Percentiles rank a stretch among this genome's conserved stretches.
Evolutionary conservation across 2,797 vertebrate genomes (phyloP).

Genomic region (Dallia pectoralis): DNA sequence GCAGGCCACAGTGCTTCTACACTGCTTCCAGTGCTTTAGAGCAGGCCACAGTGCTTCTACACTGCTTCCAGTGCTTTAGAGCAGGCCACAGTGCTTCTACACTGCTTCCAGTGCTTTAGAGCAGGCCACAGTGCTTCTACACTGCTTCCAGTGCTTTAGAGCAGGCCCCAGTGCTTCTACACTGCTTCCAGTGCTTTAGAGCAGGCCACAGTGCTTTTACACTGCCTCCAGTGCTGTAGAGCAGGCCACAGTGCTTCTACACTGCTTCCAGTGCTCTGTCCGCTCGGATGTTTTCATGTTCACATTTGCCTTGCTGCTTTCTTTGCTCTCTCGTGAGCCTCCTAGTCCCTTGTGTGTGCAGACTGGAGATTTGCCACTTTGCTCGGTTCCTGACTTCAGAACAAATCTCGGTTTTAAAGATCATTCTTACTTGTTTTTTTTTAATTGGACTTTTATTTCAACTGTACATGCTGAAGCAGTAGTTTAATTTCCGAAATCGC

Average conservation of each 20-base stretch:
- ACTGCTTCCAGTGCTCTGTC: neutral
- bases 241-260: neutral
- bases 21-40: neutral
- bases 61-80: neutral
- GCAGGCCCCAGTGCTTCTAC: neutral
- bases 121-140: neutral
- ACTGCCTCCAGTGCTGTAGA: neutral
- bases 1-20: neutral
- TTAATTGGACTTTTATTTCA: neutral
- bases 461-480: neutral
- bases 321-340: neutral
- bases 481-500: neutral
- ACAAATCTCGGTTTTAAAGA: neutral
- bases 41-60: neutral
- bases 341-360: neutral
- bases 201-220: neutral
- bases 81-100: neutral
- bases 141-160: neutral
- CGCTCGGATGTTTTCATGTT: neutral
- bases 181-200: neutral
- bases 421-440: neutral
- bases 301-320: conserved; percentile 5
- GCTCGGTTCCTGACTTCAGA: neutral
- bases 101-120: neutral
- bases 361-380: neutral